Percentiles rank a stretch among this genome's conserved stretches.
Conservation (phyloP, 1,140 invertebrate genomes). For the Drosophila melanica region DNA sequence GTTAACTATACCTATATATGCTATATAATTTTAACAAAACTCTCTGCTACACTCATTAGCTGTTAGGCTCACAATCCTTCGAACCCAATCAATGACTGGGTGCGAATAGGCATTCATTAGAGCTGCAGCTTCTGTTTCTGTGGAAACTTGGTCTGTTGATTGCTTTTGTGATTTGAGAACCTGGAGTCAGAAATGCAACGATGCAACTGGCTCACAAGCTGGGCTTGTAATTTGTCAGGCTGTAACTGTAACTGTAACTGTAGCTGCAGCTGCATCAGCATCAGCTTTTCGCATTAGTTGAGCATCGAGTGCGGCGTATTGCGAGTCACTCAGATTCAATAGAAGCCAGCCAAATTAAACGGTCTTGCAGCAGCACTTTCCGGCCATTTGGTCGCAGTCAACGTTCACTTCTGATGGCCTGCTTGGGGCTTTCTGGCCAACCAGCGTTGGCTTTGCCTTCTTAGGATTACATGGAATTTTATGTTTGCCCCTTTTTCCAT, state of each 20-base stretch:
- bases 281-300: constrained; percentile 1
- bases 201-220: too few species aligned
- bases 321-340: constrained; percentile 11
- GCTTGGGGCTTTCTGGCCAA: not conserved
- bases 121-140: not conserved
- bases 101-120: not conserved
- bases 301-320: constrained; percentile 1
- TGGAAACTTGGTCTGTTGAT: not conserved
- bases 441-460: not conserved
- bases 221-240: not conserved
- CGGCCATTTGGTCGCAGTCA: not conserved
- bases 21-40: too few species aligned
- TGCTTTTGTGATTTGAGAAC: constrained; percentile 5
- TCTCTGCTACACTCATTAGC: too few species aligned
- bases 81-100: not conserved
- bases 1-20: too few species aligned
- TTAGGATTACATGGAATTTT: not conserved
- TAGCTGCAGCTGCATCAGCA: constrained; percentile 4
- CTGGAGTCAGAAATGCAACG: not conserved
- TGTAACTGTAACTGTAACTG: not conserved
- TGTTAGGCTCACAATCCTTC: not conserved
- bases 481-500: not conserved
- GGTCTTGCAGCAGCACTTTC: not conserved
- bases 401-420: too few species aligned
- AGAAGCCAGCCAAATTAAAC: not conserved